Evolutionary conservation across 2,888 invertebrate genomes (phyloP), one percentile per base, ranked within the genome.

Genomic region (Octodonta nipae): DNA sequence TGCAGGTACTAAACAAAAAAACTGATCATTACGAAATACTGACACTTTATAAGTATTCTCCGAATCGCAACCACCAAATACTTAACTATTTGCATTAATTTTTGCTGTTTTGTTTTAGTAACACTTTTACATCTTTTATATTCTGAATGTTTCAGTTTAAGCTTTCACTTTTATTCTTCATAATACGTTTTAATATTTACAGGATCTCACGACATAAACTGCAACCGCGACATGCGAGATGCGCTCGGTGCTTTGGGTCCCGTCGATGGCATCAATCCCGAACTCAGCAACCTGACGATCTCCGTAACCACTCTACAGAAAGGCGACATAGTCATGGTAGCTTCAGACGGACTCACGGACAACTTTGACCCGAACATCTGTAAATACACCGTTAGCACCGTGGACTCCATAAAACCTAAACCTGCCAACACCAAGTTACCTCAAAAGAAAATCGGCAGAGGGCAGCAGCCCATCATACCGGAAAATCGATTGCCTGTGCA

Each of bases 361-460:
- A 89, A 89, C 58, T 85, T 87, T 50, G 88, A 89, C 63, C 88
- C 88, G 1, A 87, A 88, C 15, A 87, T 89, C 34, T 87, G 87
- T 15, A 84, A 83, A 61, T 84, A 87, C 52, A 83, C 86, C 4
- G 68, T 73, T 3, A 59, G 56, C 35, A 26, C 26, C 10, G 42
- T 49, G 3, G 47, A 44, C 54, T 26, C 59, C 54, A 29, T 57
- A 55, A 20, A 64, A 56, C 39, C 52, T 51, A 26, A 64, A 58
- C 50, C 62, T 56, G 39, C 60, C 54, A 51, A 62, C 58, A 4
- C 16, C 11, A 29, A 15, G 10, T 17, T n/a, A 5, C 29, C 29
- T 40, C 4, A 17, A 42, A 10, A n/a, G 22, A 22, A n/a, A 11
- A 22, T 10, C 22, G 4, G 3, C n/a, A 22, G 22, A 4, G 22